Evolutionary conservation across 2,888 invertebrate genomes (phyloP).

Genomic region (Gari tellinella): DNA sequence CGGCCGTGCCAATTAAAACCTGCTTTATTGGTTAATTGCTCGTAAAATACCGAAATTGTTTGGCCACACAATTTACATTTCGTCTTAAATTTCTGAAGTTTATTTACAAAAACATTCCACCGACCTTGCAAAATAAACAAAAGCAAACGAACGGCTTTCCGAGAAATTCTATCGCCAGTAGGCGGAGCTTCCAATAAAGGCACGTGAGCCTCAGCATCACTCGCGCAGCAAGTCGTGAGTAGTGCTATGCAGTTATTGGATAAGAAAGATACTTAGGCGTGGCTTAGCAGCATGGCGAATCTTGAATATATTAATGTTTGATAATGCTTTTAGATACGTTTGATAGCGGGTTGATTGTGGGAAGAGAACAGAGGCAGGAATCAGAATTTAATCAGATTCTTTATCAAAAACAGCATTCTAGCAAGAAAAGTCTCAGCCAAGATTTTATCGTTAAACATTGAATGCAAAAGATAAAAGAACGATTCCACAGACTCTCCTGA

Average conservation of each 20-base stretch:
- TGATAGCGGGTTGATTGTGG: conserved; percentile 42
- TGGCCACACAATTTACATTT: conserved; percentile 59
- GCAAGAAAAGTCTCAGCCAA: conserved; percentile 16
- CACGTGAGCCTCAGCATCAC: conserved; percentile 13
- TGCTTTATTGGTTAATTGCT: conserved; percentile 47
- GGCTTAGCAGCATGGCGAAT: conserved; percentile 15
- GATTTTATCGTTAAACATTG: conserved; percentile 46
- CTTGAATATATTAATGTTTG: conserved; percentile 3
- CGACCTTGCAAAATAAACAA: conserved; percentile 46
- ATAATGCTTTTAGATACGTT: not conserved
- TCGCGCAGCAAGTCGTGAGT: too few species aligned
- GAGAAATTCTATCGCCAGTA: conserved; percentile 29
- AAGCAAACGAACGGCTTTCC: conserved; percentile 27
- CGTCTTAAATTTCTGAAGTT: conserved; percentile 48
- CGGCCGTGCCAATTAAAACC: conserved; percentile 27
- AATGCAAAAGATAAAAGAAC: conserved; percentile 21
- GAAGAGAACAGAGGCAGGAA: conserved; percentile 9
- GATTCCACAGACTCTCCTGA: conserved; percentile 33
- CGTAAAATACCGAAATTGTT: conserved; percentile 51
- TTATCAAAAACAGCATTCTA: conserved; percentile 33
- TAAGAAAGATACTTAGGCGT: not conserved
- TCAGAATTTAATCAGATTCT: conserved; percentile 29
- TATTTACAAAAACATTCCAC: conserved; percentile 59
- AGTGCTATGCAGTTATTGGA: not conserved
- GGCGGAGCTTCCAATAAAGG: conserved; percentile 19